Evolutionary conservation across 2,797 vertebrate species (phyloP).

Genomic region (Sebastes taczanowskii): DNA sequence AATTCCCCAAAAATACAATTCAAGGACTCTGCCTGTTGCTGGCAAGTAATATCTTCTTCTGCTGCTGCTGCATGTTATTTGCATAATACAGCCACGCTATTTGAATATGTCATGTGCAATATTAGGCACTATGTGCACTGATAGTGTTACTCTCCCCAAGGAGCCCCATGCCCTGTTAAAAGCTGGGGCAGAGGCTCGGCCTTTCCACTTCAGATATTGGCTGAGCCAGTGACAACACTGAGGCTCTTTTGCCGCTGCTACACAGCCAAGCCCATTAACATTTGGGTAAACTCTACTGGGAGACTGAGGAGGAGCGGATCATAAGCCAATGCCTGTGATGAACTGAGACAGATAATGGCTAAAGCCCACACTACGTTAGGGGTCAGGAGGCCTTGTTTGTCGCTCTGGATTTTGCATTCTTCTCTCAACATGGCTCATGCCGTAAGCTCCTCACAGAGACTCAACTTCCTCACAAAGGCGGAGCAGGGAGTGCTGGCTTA

Average conservation of each 20-base stretch:
- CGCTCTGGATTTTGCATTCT: conserved; percentile 58
- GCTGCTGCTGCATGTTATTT: conserved; percentile 31
- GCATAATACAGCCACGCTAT: conserved; percentile 36
- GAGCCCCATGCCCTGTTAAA: conserved; percentile 35
- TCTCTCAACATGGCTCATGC: conserved; percentile 39
- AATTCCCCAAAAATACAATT: background rate
- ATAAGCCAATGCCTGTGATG: conserved; percentile 42
- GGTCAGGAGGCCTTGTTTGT: conserved; percentile 64
- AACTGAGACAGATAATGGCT: conserved; percentile 66
- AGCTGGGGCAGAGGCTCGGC: conserved; percentile 46
- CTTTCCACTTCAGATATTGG: conserved; percentile 48
- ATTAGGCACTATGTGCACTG: conserved; percentile 13
- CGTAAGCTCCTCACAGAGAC: conserved; percentile 43
- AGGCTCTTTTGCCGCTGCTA: conserved; percentile 5
- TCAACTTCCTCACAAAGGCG: conserved; percentile 47
- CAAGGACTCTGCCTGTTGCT: conserved; percentile 16
- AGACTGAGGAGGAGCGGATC: conserved; percentile 34
- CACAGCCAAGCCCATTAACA: conserved; percentile 56
- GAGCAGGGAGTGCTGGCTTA: conserved; percentile 32
- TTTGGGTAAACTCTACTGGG: conserved; percentile 59
- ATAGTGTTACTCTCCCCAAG: conserved; percentile 15
- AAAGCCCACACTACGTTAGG: conserved; percentile 48
- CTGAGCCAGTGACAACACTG: conserved; percentile 48
- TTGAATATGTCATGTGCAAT: conserved; percentile 47
- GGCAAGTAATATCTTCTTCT: background rate